Percentiles rank a stretch among this genome's conserved stretches.
Conservation (phyloP, 2,888 invertebrate species). For the Melanargia galathea region DNA sequence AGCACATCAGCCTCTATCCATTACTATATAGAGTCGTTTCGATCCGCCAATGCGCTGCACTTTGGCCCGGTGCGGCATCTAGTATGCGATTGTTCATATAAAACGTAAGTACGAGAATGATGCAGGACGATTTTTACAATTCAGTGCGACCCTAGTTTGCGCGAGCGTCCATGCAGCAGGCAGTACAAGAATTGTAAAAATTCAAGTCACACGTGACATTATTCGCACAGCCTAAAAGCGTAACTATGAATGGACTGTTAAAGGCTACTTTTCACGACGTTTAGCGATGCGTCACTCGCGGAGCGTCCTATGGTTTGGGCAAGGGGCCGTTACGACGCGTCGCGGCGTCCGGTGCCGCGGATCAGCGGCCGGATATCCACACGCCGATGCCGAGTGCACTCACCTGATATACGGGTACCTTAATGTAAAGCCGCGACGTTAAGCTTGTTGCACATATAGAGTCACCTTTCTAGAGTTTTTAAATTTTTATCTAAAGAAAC, state of each 20-base stretch:
- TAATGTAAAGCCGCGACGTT: neutral
- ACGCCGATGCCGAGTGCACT: conserved; percentile 27
- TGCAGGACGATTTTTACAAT: too few relatives aligned
- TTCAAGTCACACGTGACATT: conserved; percentile 19
- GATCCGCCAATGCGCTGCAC: too few relatives aligned
- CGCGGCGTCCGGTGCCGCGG: conserved; percentile 53
- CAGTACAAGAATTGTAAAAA: neutral
- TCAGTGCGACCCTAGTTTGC: too few relatives aligned
- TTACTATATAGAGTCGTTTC: too few relatives aligned
- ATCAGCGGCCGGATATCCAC: conserved; percentile 72
- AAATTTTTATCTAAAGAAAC: too few relatives aligned
- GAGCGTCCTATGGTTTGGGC: conserved; percentile 49
- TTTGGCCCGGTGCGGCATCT: too few relatives aligned
- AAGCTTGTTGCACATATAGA: neutral
- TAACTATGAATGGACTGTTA: conserved; percentile 27
- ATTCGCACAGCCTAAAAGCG: conserved; percentile 31
- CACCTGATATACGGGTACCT: conserved; percentile 14
- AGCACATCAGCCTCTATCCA: too few relatives aligned
- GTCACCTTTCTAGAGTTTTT: too few relatives aligned
- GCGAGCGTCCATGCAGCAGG: too few relatives aligned
- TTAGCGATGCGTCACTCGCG: conserved; percentile 37
- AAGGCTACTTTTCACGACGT: conserved; percentile 34
- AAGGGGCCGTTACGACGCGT: conserved; percentile 63
- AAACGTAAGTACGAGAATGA: too few relatives aligned
- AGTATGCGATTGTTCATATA: too few relatives aligned